A percentile compares a stretch with the other conserved stretches of the same genome.
Conservation (phyloP, 2,888 invertebrate genomes). For the Dasypolia templi region DNA sequence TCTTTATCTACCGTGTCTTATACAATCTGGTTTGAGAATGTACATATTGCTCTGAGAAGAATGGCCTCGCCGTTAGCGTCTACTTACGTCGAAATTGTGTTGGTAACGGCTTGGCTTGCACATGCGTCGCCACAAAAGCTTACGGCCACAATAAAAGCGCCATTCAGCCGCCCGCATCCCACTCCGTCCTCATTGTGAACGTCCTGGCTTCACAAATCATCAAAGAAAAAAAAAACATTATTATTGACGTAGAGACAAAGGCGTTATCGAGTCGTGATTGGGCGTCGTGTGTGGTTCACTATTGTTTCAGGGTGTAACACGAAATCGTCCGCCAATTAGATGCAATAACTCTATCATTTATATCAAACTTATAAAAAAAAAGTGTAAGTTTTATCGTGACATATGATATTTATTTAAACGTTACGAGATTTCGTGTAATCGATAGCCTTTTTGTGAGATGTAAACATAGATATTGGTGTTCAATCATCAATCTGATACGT, state of each 20-base stretch:
- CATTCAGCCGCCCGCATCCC: constrained; percentile 89
- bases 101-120: constrained; percentile 64
- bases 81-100: constrained; percentile 56
- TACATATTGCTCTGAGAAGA: constrained; percentile 27
- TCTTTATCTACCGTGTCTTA: constrained; percentile 30
- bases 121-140: constrained; percentile 82
- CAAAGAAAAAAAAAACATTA: constrained; percentile 81
- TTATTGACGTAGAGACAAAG: constrained; percentile 86
- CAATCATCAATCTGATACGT: constrained; percentile 69
- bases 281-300: constrained; percentile 85
- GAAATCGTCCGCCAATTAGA: constrained; percentile 77
- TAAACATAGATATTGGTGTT: constrained; percentile 67
- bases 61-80: constrained; percentile 52
- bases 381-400: constrained; percentile 57
- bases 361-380: constrained; percentile 63
- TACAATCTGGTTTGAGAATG: constrained; percentile 22
- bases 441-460: constrained; percentile 61
- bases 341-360: constrained; percentile 78
- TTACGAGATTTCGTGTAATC: constrained; percentile 55
- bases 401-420: constrained; percentile 64
- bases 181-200: constrained; percentile 83
- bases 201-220: constrained; percentile 89
- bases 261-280: constrained; percentile 82
- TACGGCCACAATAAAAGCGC: constrained; percentile 79
- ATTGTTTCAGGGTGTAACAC: constrained; percentile 72